Evolutionary conservation across 2,797 vertebrate genomes (phyloP), one percentile per base, ranked within the genome.

Genomic region (Acomys russatus): DNA sequence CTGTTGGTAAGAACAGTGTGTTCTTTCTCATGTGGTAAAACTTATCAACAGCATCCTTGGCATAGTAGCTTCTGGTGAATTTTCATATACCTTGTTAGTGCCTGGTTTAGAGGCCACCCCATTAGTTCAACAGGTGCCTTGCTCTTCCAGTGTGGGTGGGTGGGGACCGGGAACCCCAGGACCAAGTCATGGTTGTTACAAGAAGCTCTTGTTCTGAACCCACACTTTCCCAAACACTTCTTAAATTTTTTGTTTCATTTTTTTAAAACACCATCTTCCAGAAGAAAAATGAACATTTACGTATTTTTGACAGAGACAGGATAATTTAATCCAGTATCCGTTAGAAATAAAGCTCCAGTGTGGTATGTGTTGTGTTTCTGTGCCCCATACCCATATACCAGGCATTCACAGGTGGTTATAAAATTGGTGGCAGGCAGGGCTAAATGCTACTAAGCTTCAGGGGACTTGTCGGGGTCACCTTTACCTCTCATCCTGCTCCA

Each of bases 61-160:
- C 68, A 59, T 1, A 9, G 38, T 66, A 17, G 20, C 15, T 94
- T 68, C 35, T 25, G 38, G 35, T 56, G 61, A 78, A 4, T 3
- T 38, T 70, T 49, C 63, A 51, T 82, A 51, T 54, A 2, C 3
- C 3, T 28, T 89, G 25, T 30, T 17, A n/a, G 56, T 73, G 38
- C 6, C 77, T 83, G 9, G 63, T 82, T 91, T 30, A 23, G 35
- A 92, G n/a, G 44, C 51, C 35, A 51, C 12, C 10, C 1, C 6
- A 0, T 61, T 68, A 1, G 3, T 38, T 77, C 12, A 64, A 3
- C 7, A 10, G n/a, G 25, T 64, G 30, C 35, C 49, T 33, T 66
- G 49, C 33, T 68, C 49, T 18, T 54, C 51, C 0, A 0, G 23
- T 30, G 25, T 17, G 23, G 2, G 25, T 17, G 23, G 2, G 10